Conservation (phyloP, 2,888 invertebrate genomes). For the Netelia fuscicornis region DNA sequence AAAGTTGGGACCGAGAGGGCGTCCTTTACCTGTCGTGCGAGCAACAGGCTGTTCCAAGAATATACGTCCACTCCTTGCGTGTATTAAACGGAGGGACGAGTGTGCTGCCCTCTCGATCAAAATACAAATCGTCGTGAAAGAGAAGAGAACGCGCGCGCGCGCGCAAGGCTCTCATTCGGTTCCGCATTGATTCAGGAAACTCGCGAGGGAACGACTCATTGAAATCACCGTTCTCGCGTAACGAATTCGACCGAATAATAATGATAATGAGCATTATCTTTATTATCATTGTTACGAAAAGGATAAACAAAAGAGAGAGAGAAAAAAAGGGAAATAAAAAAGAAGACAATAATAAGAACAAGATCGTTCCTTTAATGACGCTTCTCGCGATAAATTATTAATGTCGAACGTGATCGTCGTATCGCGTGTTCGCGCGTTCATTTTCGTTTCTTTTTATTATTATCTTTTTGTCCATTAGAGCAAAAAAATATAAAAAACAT, state of each 20-base stretch:
- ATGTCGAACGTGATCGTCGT: background rate
- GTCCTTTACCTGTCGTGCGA: background rate
- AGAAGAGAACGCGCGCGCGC: background rate
- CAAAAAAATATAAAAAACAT: no score
- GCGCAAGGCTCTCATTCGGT: background rate
- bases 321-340: no score
- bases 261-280: no score
- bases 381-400: background rate
- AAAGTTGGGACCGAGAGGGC: background rate
- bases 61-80: background rate
- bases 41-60: background rate
- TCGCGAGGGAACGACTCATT: constrained; percentile 71
- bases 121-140: background rate
- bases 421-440: background rate
- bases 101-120: background rate
- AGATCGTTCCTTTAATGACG: background rate
- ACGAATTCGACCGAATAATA: background rate
- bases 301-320: no score
- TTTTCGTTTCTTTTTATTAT: background rate
- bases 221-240: constrained; percentile 37
- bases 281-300: no score
- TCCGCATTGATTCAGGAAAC: constrained; percentile 68
- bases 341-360: no score
- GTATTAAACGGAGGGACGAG: background rate
- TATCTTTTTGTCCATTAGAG: background rate